Evolutionary conservation across 2,113 vertebrate species (phyloP).

Genomic region (Xyliphius kryptos): DNA sequence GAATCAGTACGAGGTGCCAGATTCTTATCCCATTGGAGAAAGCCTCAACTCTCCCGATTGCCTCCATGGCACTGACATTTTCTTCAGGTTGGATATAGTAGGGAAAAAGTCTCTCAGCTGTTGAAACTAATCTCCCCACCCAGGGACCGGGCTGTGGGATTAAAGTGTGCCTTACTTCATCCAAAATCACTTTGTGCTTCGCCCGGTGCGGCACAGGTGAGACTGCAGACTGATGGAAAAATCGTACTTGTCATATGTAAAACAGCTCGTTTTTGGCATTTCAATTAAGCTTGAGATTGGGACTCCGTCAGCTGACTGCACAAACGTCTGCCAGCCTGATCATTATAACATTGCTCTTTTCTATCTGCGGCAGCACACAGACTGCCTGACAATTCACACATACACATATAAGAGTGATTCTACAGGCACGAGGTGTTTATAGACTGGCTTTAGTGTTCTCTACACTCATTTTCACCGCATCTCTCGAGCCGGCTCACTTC

Average conservation of each 20-base stretch:
- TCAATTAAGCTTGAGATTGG: conserved; percentile 40
- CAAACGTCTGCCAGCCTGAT: conserved; percentile 10
- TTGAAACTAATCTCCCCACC: conserved; percentile 27
- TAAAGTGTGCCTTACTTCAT: conserved; percentile 21
- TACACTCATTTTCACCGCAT: neutral
- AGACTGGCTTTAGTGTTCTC: conserved; percentile 5
- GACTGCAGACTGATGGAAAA: conserved; percentile 8
- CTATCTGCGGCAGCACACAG: neutral
- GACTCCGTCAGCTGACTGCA: conserved; percentile 26
- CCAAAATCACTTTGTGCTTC: conserved; percentile 9
- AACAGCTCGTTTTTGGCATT: conserved; percentile 39
- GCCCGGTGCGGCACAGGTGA: conserved; percentile 20
- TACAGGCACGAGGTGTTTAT: neutral
- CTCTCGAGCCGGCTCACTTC: neutral
- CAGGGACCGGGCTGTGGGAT: conserved; percentile 26
- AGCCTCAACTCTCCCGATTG: neutral
- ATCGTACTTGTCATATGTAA: conserved; percentile 40
- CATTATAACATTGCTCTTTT: conserved; percentile 21
- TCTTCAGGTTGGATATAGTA: conserved; percentile 11
- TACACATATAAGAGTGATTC: conserved; percentile 2
- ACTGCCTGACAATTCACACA: conserved; percentile 7
- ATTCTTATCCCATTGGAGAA: neutral
- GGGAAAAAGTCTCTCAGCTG: conserved; percentile 16
- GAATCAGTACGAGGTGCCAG: neutral
- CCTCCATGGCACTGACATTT: conserved; percentile 17